A percentile compares a stretch with the other conserved stretches of the same genome.
Conservation (phyloP, 1,140 invertebrate species). For the Drosophila littoralis region DNA sequence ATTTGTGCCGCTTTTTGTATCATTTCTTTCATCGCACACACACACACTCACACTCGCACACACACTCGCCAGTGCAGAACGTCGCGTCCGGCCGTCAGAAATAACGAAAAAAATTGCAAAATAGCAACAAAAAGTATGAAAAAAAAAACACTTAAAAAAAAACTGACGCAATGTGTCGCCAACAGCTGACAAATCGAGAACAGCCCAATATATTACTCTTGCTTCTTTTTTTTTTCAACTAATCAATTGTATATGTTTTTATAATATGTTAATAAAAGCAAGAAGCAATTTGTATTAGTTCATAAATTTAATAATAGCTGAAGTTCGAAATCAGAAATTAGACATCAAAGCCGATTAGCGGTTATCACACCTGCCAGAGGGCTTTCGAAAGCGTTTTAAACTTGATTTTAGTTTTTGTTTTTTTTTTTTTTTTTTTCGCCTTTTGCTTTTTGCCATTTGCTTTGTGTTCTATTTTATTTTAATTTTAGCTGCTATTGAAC, state of each 20-base stretch:
- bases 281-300: slow-evolving; percentile 16
- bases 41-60: slow-evolving; percentile 34
- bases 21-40: slow-evolving; percentile 66
- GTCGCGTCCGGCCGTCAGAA: slow-evolving; percentile 55
- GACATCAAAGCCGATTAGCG: slow-evolving; percentile 39
- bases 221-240: slow-evolving; percentile 41
- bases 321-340: slow-evolving; percentile 28
- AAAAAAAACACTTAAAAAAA: slow-evolving; percentile 28
- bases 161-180: slow-evolving; percentile 68
- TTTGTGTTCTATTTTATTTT: slow-evolving; percentile 50
- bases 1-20: slow-evolving; percentile 59
- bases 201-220: slow-evolving; percentile 59
- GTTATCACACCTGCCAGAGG: slow-evolving; percentile 36
- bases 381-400: slow-evolving; percentile 6
- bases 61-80: slow-evolving; percentile 7
- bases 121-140: slow-evolving; percentile 31
- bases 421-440: slow-evolving; percentile 32
- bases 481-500: slow-evolving; percentile 65
- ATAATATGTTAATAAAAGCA: slow-evolving; percentile 1
- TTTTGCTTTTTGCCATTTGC: slow-evolving; percentile 19
- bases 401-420: slow-evolving; percentile 31
- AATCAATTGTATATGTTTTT: slow-evolving; percentile 30
- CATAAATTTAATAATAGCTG: slow-evolving; percentile 51
- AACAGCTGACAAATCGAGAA: slow-evolving; percentile 68
- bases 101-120: slow-evolving; percentile 51